phyloP scores from a whole-genome alignment of 2,888 invertebrate species.

The Hirtodrosophila histrioides region DNA sequence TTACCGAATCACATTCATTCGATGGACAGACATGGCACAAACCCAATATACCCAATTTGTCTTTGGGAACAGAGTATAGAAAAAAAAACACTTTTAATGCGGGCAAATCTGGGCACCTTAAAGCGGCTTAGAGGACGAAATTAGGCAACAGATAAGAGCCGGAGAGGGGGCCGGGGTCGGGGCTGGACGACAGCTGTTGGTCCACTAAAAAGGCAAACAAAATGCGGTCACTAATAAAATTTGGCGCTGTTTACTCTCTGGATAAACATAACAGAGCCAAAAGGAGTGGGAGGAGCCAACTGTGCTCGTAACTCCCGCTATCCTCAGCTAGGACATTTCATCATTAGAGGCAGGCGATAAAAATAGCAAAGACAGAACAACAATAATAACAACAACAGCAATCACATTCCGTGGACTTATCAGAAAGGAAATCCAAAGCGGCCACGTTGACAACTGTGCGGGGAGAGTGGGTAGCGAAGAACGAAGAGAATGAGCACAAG shows the following conservation, averaged over 20 bases:
- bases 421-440: slow-evolving; percentile 54
- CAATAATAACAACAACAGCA: slow-evolving; percentile 12
- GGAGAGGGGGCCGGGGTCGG: too few relatives aligned
- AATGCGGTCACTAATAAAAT: slow-evolving; percentile 72
- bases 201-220: slow-evolving; percentile 64
- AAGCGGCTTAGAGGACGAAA: slow-evolving; percentile 68
- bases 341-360: slow-evolving; percentile 67
- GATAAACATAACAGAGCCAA: slow-evolving; percentile 22
- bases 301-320: not conserved
- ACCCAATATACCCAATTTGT: too few relatives aligned
- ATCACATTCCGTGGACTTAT: slow-evolving; percentile 45
- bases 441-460: slow-evolving; percentile 47
- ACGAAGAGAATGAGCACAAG: slow-evolving; percentile 20
- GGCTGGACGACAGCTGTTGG: slow-evolving; percentile 60
- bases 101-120: slow-evolving; percentile 72
- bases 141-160: slow-evolving; percentile 63
- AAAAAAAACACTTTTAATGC: slow-evolving; percentile 55
- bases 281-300: slow-evolving; percentile 24
- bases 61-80: not conserved
- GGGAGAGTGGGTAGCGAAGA: slow-evolving; percentile 2
- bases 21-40: too few relatives aligned
- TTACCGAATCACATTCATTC: too few relatives aligned
- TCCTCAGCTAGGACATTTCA: slow-evolving; percentile 55
- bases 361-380: slow-evolving; percentile 53
- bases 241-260: slow-evolving; percentile 40